Conservation (phyloP, 2,113 vertebrate genomes). For the Bagarius yarrelli region DNA sequence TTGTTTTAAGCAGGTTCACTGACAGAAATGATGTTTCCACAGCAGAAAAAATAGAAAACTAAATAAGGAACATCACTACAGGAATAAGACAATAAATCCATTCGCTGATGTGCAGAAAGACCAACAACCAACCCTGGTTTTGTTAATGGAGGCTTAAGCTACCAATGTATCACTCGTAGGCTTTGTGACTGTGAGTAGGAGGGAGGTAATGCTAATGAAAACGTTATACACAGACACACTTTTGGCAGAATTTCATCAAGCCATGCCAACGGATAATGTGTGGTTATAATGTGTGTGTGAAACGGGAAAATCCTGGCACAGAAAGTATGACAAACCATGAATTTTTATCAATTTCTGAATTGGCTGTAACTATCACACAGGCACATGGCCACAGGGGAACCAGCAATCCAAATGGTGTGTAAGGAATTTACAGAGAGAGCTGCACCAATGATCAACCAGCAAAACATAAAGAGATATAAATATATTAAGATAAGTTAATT, state of each 20-base stretch:
- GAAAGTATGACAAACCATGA: neutral
- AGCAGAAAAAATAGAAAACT: neutral
- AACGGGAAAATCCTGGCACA: conserved; percentile 13
- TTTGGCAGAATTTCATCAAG: conserved; percentile 34
- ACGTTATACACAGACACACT: conserved; percentile 36
- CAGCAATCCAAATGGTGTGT: neutral
- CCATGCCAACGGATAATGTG: conserved; percentile 19
- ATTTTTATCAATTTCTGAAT: conserved; percentile 1
- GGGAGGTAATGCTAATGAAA: conserved; percentile 47
- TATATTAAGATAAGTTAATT: no score
- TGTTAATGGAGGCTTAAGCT: conserved; percentile 33
- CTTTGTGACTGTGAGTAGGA: conserved; percentile 31
- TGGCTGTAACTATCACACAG: neutral
- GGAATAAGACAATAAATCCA: neutral
- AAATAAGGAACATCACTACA: neutral
- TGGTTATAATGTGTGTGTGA: neutral
- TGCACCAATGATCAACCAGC: no score
- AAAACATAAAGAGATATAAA: no score
- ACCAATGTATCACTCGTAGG: neutral
- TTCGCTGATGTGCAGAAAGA: neutral
- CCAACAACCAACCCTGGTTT: neutral
- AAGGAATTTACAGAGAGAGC: neutral
- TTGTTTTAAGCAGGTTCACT: neutral
- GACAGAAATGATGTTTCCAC: neutral
- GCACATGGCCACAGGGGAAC: neutral